Evolutionary conservation across 2,888 invertebrate species (phyloP).

Genomic region (Linyphia triangularis): DNA sequence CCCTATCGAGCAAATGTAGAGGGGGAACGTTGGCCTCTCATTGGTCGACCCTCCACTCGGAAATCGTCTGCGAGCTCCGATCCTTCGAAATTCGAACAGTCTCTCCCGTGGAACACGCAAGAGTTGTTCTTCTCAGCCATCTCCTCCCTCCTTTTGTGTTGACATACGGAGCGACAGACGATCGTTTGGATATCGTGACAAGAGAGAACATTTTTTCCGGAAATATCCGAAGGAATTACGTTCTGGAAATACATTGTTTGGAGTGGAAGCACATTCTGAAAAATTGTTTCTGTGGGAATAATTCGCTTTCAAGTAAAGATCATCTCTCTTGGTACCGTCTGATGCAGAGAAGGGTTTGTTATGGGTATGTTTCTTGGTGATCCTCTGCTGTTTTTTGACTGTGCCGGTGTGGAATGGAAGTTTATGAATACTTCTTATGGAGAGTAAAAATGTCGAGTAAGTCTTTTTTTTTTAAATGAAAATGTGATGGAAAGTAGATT

Average conservation of each 20-base stretch:
- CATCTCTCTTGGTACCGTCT: too few species aligned
- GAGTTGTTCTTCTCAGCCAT: not conserved
- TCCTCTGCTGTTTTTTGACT: too few species aligned
- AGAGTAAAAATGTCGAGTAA: too few species aligned
- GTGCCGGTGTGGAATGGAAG: too few species aligned
- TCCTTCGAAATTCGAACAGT: not conserved
- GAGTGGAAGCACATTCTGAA: not conserved
- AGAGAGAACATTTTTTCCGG: not conserved
- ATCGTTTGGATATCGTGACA: too few species aligned
- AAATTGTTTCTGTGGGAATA: not conserved
- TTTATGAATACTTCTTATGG: too few species aligned
- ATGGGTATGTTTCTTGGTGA: too few species aligned
- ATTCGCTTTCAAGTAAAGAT: not conserved
- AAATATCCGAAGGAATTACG: not conserved
- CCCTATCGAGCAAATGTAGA: slow-evolving; percentile 11
- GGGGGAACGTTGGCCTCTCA: slow-evolving; percentile 14
- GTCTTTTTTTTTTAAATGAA: too few species aligned
- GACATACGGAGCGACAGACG: not conserved
- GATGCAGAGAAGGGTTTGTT: too few species aligned
- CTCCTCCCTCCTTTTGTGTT: not conserved
- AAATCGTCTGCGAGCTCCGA: slow-evolving; percentile 1
- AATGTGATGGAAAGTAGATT: too few species aligned
- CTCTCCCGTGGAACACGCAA: not conserved
- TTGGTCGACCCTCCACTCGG: slow-evolving; percentile 32
- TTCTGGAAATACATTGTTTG: not conserved